These are phyloP conservation scores for Mormyrops boulengeri DNA, from an alignment of 2,797 vertebrate genomes.

Conservation along the genomic window DNA sequence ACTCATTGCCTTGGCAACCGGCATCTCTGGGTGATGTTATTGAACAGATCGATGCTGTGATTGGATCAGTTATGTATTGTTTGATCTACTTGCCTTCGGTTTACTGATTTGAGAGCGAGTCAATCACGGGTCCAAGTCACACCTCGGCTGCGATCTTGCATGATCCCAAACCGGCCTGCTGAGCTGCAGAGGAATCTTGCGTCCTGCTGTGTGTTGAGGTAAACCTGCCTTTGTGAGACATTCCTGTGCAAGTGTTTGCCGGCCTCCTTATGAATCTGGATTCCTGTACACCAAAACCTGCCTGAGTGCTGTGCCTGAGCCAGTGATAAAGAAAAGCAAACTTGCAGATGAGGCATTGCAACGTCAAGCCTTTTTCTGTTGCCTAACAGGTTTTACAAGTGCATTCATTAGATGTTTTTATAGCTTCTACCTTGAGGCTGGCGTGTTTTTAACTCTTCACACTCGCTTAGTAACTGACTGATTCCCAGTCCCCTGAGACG, in stretches of 20 bases:
- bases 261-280: neutral
- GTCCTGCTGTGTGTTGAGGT: neutral
- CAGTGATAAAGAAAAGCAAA: neutral
- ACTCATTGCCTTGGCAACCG: neutral
- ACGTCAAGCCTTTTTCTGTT: conserved; percentile 4
- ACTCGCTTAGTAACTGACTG: neutral
- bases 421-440: neutral
- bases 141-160: neutral
- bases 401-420: conserved; percentile 13
- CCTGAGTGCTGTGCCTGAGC: neutral
- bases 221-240: neutral
- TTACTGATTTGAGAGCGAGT: neutral
- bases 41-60: neutral
- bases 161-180: neutral
- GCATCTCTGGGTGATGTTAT: neutral
- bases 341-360: neutral
- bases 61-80: neutral
- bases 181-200: neutral
- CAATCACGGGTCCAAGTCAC: neutral
- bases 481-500: neutral
- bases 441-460: neutral
- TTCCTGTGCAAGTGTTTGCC: neutral
- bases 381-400: conserved; percentile 4
- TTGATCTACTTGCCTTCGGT: neutral
- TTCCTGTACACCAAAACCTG: neutral